Evolutionary conservation across 2,797 vertebrate species (phyloP).

Genomic region (Scomberomorus guttatus): DNA sequence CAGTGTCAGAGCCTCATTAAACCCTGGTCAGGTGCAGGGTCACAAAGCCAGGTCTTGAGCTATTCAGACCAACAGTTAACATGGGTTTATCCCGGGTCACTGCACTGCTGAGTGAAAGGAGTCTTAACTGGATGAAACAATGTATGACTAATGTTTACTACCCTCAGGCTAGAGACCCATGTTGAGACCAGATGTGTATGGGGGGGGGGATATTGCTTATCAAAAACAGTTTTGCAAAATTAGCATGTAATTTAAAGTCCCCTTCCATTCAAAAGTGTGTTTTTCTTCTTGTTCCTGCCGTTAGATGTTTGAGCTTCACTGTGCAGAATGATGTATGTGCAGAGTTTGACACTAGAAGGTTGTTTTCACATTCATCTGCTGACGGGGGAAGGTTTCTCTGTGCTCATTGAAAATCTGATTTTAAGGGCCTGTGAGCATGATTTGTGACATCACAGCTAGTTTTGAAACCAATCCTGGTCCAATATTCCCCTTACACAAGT

Average conservation of each 20-base stretch:
- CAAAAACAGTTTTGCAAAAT: not conserved
- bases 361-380: not conserved
- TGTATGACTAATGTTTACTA: not conserved
- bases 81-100: slow-evolving; percentile 13
- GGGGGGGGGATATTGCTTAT: not conserved
- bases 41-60: slow-evolving; percentile 23
- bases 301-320: too few relatives aligned
- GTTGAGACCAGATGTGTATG: not conserved
- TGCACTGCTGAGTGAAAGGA: slow-evolving; percentile 3
- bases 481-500: too few relatives aligned
- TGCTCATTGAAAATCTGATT: too few relatives aligned
- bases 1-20: slow-evolving; percentile 21
- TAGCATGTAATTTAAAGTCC: not conserved
- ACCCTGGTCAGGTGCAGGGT: slow-evolving; percentile 22
- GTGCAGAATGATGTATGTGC: too few relatives aligned
- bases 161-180: not conserved
- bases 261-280: too few relatives aligned
- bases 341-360: too few relatives aligned
- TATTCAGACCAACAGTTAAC: slow-evolving; percentile 12
- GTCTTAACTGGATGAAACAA: not conserved
- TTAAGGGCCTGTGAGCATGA: too few relatives aligned
- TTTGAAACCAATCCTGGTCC: too few relatives aligned
- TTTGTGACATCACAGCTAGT: too few relatives aligned
- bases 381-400: too few relatives aligned
- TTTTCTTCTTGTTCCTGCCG: too few relatives aligned